These are phyloP conservation scores for Patella pellucida DNA, from an alignment of 2,888 invertebrate species.

Conservation along the genomic window DNA sequence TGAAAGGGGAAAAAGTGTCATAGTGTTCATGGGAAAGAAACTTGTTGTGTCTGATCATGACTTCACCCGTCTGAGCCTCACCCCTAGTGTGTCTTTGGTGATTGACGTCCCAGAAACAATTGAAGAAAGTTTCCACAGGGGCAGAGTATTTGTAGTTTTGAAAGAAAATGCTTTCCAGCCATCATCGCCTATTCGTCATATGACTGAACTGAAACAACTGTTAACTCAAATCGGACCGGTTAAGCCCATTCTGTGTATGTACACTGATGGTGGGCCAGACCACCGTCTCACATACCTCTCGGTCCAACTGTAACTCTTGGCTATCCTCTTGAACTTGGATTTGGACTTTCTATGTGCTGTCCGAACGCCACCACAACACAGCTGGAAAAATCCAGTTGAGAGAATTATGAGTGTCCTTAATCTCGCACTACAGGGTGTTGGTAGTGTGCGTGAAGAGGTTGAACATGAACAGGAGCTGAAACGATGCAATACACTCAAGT, in stretches of 20 bases:
- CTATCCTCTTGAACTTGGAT: conserved; percentile 24
- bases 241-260: conserved; percentile 11
- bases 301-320: conserved; percentile 27
- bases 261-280: conserved; percentile 35
- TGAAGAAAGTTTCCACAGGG: conserved; percentile 33
- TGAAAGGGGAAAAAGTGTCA: conserved; percentile 28
- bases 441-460: conserved; percentile 24
- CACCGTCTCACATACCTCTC: conserved; percentile 30
- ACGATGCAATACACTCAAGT: not conserved
- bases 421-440: conserved; percentile 29
- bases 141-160: conserved; percentile 35
- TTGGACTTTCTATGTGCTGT: conserved; percentile 30
- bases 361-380: conserved; percentile 27
- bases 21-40: conserved; percentile 22
- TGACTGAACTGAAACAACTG: conserved; percentile 26
- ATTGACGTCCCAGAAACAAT: conserved; percentile 33
- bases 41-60: conserved; percentile 28
- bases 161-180: conserved; percentile 36
- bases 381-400: conserved; percentile 33
- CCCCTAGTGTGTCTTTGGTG: conserved; percentile 33
- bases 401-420: conserved; percentile 31
- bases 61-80: conserved; percentile 31
- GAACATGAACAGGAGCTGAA: conserved; percentile 23
- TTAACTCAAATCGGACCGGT: conserved; percentile 9
- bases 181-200: conserved; percentile 35